A percentile compares a stretch with the other conserved stretches of the same genome.
Evolutionary conservation across 2,888 invertebrate genomes (phyloP).

Genomic region (Chaitophorus viminalis): DNA sequence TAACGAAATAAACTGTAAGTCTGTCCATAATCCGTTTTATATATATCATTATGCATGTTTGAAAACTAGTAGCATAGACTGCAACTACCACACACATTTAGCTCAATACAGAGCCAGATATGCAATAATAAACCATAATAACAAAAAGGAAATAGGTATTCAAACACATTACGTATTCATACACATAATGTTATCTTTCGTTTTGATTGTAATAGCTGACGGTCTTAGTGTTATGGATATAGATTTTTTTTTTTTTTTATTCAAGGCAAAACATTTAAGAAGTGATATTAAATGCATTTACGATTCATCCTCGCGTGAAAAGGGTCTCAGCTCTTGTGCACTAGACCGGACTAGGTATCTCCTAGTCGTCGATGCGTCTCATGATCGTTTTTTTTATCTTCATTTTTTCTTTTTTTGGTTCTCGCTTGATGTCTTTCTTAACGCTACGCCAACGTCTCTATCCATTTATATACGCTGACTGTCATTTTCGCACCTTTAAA

Average conservation of each 20-base stretch:
- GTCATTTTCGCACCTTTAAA: neutral
- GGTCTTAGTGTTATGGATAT: too few species aligned
- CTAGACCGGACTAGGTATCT: neutral
- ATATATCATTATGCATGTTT: too few species aligned
- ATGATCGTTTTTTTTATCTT: neutral
- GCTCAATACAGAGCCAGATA: too few species aligned
- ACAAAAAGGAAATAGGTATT: too few species aligned
- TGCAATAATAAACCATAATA: too few species aligned
- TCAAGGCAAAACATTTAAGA: neutral
- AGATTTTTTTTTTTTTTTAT: neutral
- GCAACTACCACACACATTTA: too few species aligned
- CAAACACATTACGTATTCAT: too few species aligned
- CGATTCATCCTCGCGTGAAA: neutral
- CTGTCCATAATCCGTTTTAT: too few species aligned
- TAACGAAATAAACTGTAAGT: too few species aligned
- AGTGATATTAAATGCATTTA: neutral
- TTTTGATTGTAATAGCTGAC: too few species aligned
- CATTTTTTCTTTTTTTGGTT: neutral
- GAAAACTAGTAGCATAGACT: too few species aligned
- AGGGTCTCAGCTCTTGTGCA: neutral
- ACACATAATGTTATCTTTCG: too few species aligned
- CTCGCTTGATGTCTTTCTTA: neutral
- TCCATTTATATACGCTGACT: neutral
- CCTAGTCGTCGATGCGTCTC: neutral
- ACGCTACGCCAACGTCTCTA: neutral